Percentiles rank a stretch among this genome's conserved stretches.
Conservation (phyloP, 2,113 vertebrate genomes). For the Paedocypris sp. region DNA sequence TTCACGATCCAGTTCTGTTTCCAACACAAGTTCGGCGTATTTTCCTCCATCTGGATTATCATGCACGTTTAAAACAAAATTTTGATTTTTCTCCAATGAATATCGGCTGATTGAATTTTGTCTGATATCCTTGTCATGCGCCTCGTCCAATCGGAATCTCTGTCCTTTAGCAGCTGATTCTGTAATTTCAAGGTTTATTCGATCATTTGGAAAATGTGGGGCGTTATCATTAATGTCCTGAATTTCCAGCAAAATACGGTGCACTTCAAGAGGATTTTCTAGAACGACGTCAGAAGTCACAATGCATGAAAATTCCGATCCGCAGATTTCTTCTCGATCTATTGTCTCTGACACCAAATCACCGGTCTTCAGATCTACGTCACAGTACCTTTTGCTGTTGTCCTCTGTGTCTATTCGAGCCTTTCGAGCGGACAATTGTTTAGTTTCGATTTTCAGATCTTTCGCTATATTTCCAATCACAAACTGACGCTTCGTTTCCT, state of each 20-base stretch:
- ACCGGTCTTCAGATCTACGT: constrained; percentile 27
- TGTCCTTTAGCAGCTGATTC: constrained; percentile 48
- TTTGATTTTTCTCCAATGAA: constrained; percentile 9
- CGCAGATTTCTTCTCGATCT: constrained; percentile 34
- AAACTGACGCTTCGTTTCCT: constrained; percentile 27
- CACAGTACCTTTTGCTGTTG: constrained; percentile 23
- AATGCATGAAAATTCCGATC: not conserved
- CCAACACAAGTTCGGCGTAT: constrained; percentile 27
- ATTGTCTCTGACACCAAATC: constrained; percentile 29
- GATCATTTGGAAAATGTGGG: constrained; percentile 28
- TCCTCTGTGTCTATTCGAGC: constrained; percentile 26
- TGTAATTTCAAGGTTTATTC: constrained; percentile 40
- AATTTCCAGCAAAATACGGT: constrained; percentile 40
- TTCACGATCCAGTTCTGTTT: constrained; percentile 37
- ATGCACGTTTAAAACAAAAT: constrained; percentile 23
- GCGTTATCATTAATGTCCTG: constrained; percentile 59
- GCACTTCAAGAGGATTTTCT: constrained; percentile 47
- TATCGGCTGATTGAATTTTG: constrained; percentile 46
- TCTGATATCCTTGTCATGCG: constrained; percentile 53
- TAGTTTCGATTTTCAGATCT: constrained; percentile 22
- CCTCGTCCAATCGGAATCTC: constrained; percentile 47
- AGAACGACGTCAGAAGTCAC: constrained; percentile 32
- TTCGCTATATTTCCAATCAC: constrained; percentile 34
- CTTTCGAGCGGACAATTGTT: constrained; percentile 22
- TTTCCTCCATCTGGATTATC: constrained; percentile 15